These are phyloP conservation scores for Pteruthius melanotis DNA, from an alignment of 2,113 vertebrate genomes.

Conservation along the genomic window DNA sequence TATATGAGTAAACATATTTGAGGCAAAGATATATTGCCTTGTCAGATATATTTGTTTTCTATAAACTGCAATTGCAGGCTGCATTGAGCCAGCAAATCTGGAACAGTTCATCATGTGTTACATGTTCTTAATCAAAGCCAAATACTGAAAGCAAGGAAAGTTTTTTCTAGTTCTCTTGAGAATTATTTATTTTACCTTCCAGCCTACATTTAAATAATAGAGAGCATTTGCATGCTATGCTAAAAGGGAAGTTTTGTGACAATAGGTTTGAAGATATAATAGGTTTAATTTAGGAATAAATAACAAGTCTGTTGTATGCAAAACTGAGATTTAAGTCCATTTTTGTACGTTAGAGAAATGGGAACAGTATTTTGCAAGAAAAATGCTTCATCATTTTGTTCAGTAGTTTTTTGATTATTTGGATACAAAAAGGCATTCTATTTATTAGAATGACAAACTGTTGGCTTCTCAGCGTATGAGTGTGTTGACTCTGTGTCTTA, in stretches of 20 bases:
- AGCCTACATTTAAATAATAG: neutral
- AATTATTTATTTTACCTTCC: slow-evolving; percentile 37
- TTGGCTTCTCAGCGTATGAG: neutral
- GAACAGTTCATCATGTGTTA: slow-evolving; percentile 7
- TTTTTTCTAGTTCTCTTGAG: slow-evolving; percentile 16
- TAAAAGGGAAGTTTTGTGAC: neutral
- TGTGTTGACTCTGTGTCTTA: neutral
- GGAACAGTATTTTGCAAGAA: neutral
- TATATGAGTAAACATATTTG: neutral
- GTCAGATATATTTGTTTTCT: slow-evolving; percentile 37
- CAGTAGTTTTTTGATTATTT: neutral
- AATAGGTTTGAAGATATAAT: neutral
- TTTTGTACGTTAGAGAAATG: neutral
- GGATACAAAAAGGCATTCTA: neutral
- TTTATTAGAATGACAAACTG: neutral
- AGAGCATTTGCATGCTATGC: neutral
- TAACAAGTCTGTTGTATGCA: neutral
- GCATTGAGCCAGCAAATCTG: slow-evolving; percentile 43
- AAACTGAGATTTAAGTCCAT: neutral
- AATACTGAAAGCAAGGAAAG: slow-evolving; percentile 15
- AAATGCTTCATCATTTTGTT: neutral
- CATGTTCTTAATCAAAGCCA: slow-evolving; percentile 37
- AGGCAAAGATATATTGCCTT: neutral
- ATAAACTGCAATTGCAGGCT: slow-evolving; percentile 13
- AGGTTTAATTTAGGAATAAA: neutral